Conservation (phyloP, 1,140 invertebrate genomes). For the Batillaria attramentaria region DNA sequence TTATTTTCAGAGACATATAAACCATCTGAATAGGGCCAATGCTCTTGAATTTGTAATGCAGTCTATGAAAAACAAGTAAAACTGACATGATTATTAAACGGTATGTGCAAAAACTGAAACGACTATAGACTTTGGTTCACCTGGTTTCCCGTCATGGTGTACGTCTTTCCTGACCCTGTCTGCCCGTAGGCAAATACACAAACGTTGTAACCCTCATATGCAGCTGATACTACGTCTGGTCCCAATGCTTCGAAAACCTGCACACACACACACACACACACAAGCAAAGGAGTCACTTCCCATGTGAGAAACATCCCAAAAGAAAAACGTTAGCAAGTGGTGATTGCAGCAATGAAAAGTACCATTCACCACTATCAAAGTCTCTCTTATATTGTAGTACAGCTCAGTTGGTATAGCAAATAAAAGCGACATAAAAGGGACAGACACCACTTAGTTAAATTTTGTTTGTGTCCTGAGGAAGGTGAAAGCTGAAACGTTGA, state of each 20-base stretch:
- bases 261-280: conserved; percentile 3
- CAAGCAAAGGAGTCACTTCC: neutral
- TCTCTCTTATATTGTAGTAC: too few relatives aligned
- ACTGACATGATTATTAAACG: neutral
- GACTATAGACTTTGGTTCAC: conserved; percentile 30
- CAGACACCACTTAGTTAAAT: too few relatives aligned
- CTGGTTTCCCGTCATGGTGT: conserved; percentile 76
- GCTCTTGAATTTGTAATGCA: neutral
- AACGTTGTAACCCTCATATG: conserved; percentile 94
- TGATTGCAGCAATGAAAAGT: too few relatives aligned
- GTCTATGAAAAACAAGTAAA: neutral
- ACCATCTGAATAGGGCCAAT: neutral
- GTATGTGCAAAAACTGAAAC: neutral
- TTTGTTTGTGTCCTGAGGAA: too few relatives aligned
- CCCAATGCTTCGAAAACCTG: conserved; percentile 89
- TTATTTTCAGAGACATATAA: neutral
- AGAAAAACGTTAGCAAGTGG: too few relatives aligned
- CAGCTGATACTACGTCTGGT: conserved; percentile 83
- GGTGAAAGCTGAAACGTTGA: too few relatives aligned
- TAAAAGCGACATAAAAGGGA: too few relatives aligned
- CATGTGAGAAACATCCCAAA: too few relatives aligned
- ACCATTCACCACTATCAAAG: too few relatives aligned
- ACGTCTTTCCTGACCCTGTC: conserved; percentile 94
- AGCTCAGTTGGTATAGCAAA: too few relatives aligned
- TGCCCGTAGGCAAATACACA: conserved; percentile 98